A percentile compares a stretch with the other conserved stretches of the same genome.
Evolutionary conservation across 1,140 invertebrate genomes (phyloP).

Genomic region (Agrypnia vestita): DNA sequence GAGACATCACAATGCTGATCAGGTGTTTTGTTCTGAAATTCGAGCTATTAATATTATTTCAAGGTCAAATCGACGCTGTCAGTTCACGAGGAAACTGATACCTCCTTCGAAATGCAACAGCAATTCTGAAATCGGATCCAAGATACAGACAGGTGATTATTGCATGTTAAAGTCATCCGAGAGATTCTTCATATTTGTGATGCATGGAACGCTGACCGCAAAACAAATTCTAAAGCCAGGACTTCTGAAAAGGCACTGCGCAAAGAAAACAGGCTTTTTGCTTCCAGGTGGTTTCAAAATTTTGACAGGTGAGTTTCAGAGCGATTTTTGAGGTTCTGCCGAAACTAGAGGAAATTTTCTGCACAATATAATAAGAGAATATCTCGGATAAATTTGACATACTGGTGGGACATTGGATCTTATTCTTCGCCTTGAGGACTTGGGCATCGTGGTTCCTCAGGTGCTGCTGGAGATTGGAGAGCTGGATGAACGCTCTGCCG

Average conservation of each 20-base stretch:
- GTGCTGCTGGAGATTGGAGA: conserved; percentile 97
- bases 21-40: conserved; percentile 33
- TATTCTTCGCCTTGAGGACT: conserved; percentile 94
- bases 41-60: conserved; percentile 30
- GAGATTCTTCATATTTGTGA: conserved; percentile 60
- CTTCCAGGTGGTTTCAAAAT: background rate
- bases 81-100: conserved; percentile 20
- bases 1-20: conserved; percentile 33
- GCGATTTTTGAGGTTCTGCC: background rate
- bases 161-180: conserved; percentile 58
- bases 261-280: background rate
- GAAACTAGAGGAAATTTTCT: conserved; percentile 12
- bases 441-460: conserved; percentile 96
- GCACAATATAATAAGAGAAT: conserved; percentile 53
- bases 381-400: conserved; percentile 62
- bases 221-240: conserved; percentile 13
- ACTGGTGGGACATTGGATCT: conserved; percentile 73
- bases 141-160: conserved; percentile 19
- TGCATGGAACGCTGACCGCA: conserved; percentile 49
- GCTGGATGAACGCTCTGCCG: conserved; percentile 96
- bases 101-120: conserved; percentile 39
- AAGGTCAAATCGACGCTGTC: conserved; percentile 24
- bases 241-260: conserved; percentile 8
- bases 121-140: conserved; percentile 50
- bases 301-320: too few species aligned